phyloP scores from a whole-genome alignment of 2,113 vertebrate species.

The Sardina pilchardus region DNA sequence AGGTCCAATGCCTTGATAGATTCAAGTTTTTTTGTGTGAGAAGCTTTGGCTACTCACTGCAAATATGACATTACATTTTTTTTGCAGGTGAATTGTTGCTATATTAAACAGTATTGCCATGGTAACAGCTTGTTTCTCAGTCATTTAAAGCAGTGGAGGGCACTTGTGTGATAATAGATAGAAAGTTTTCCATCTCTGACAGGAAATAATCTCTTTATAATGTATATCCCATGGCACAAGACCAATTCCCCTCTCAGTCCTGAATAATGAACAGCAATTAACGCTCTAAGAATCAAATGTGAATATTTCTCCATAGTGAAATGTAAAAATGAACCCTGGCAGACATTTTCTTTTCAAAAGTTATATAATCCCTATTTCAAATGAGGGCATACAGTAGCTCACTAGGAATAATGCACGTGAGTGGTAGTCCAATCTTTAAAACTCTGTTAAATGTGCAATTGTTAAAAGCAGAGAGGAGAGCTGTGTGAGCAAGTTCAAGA shows the following conservation, averaged over 20 bases:
- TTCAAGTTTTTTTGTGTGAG: background rate
- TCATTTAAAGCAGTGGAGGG: conserved; percentile 46
- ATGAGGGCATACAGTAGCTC: background rate
- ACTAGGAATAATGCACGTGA: background rate
- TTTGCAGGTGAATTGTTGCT: conserved; percentile 57
- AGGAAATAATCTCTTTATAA: conserved; percentile 30
- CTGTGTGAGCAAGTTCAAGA: background rate
- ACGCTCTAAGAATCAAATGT: background rate
- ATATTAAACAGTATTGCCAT: conserved; percentile 58
- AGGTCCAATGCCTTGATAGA: background rate
- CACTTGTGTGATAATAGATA: conserved; percentile 29
- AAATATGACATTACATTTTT: conserved; percentile 50
- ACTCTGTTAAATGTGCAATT: background rate
- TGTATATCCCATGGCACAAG: background rate
- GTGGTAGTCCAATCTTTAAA: background rate
- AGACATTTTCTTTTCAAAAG: background rate
- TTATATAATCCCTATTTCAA: background rate
- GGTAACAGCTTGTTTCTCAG: conserved; percentile 51
- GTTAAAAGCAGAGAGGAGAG: background rate
- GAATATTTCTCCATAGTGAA: background rate
- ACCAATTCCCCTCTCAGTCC: background rate
- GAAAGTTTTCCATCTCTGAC: background rate
- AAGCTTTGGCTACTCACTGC: conserved; percentile 33
- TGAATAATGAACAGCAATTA: background rate
- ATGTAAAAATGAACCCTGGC: background rate